phyloP scores from a whole-genome alignment of 2,113 vertebrate species.

The Gymnocephalus cernua region DNA sequence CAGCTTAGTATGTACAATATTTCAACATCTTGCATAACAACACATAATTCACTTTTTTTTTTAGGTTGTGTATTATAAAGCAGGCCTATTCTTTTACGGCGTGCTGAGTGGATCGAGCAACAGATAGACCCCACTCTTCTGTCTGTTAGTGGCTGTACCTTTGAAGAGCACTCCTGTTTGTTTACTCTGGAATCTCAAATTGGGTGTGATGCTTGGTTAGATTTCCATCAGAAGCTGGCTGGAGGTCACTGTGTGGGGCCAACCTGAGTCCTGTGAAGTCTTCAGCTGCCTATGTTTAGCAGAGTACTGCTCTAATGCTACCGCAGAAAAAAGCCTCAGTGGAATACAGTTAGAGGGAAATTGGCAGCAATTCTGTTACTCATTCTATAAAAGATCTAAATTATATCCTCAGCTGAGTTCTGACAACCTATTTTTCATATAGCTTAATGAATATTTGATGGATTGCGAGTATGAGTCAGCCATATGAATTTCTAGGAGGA shows the following conservation, averaged over 20 bases:
- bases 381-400: slow-evolving; percentile 65
- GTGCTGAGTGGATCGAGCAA: not conserved
- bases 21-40: not conserved
- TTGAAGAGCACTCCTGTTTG: slow-evolving; percentile 75
- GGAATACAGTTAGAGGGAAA: slow-evolving; percentile 35
- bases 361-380: slow-evolving; percentile 51
- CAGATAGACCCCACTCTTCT: slow-evolving; percentile 23
- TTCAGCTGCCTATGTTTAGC: slow-evolving; percentile 61
- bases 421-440: slow-evolving; percentile 70
- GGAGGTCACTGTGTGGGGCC: slow-evolving; percentile 71
- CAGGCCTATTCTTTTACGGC: not conserved
- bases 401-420: slow-evolving; percentile 58
- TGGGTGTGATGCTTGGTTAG: slow-evolving; percentile 75
- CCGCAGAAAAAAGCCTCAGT: slow-evolving; percentile 30
- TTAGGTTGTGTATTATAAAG: not conserved
- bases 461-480: slow-evolving; percentile 57
- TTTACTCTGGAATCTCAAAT: slow-evolving; percentile 75
- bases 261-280: slow-evolving; percentile 64
- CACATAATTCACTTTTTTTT: not conserved
- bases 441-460: slow-evolving; percentile 73
- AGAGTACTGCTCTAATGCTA: slow-evolving; percentile 45
- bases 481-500: slow-evolving; percentile 45
- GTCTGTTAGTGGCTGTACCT: slow-evolving; percentile 43
- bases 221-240: slow-evolving; percentile 76
- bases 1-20: not conserved